Percentiles rank a stretch among this genome's conserved stretches.
Conservation (phyloP, 2,113 vertebrate genomes). For the Erinaceus europaeus region DNA sequence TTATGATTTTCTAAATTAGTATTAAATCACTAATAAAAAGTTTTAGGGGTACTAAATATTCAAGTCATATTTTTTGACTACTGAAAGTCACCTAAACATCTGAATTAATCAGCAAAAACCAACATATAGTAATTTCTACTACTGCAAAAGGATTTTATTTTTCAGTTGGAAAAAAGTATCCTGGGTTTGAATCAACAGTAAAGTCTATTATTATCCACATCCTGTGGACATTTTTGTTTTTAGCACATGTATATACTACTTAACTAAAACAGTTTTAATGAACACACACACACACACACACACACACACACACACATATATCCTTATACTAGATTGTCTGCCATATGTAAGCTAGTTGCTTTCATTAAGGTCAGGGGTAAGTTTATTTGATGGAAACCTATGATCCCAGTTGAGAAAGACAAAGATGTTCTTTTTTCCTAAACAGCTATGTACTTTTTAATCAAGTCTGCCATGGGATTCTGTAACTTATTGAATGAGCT, state of each 20-base stretch:
- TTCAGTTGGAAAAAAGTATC: no score
- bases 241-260: background rate
- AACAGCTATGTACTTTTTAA: background rate
- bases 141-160: no score
- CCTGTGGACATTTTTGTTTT: background rate
- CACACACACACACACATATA: no score
- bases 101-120: background rate
- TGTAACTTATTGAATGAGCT: background rate
- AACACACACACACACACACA: no score
- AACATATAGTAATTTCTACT: no score
- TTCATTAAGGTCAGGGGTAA: constrained; percentile 6
- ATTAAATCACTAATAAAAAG: no score
- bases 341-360: background rate
- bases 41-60: background rate
- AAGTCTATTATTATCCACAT: background rate
- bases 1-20: no score
- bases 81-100: background rate
- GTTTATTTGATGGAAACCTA: background rate
- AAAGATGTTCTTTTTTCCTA: background rate
- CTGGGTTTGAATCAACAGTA: background rate
- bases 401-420: background rate
- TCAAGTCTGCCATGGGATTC: no score
- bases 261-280: constrained; percentile 5
- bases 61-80: background rate
- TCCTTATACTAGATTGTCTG: no score